phyloP scores from a whole-genome alignment of 2,113 vertebrate genomes.

The Macaca fascicularis region T2T-MFA8v1.1 NC_088388.1:85802501-85803000 shows the following conservation, averaged over 20 bases:
- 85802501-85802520: not conserved
- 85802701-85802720: not conserved
- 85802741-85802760: not conserved
- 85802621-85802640: not conserved
- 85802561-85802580: not conserved
- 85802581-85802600: not conserved
- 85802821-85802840: not conserved
- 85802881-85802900: not conserved
- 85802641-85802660: not conserved
- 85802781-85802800: not conserved
- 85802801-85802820: not conserved
- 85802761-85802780: not conserved
- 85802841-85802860: not conserved
- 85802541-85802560: not conserved
- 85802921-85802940: too few relatives aligned
- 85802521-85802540: not conserved
- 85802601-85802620: not conserved
- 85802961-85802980: not conserved
- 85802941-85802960: not conserved
- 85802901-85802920: not conserved
- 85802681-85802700: not conserved
- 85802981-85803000: not conserved
- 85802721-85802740: not conserved
- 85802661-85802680: slow-evolving; percentile 36
- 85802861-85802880: not conserved